Conservation (phyloP, 2,888 invertebrate genomes). For the Nymphalis urticae region DNA sequence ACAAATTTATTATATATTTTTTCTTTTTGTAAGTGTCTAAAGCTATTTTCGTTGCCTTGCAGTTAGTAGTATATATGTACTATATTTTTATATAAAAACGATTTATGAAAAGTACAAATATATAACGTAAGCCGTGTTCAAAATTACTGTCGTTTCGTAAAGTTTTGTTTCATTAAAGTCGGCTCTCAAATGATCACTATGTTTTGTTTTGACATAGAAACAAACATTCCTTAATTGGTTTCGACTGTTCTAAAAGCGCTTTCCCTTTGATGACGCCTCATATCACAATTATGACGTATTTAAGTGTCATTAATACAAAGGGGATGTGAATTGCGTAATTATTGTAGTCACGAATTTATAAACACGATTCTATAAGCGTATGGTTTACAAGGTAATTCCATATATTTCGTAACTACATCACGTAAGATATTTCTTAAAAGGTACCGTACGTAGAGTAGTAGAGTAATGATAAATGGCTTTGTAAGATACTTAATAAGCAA, state of each 20-base stretch:
- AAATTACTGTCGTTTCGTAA: too few species aligned
- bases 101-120: too few species aligned
- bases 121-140: too few species aligned
- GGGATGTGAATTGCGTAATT: conserved; percentile 16
- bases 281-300: conserved; percentile 13
- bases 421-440: conserved; percentile 44
- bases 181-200: conserved; percentile 3
- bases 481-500: too few species aligned
- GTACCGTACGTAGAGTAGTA: conserved; percentile 3
- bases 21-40: too few species aligned
- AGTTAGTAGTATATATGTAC: too few species aligned
- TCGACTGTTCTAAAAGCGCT: not conserved
- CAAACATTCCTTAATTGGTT: not conserved
- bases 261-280: conserved; percentile 1
- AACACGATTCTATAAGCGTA: conserved; percentile 32
- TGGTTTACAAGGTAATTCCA: conserved; percentile 31
- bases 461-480: not conserved
- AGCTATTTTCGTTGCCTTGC: too few species aligned
- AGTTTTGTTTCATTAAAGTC: too few species aligned
- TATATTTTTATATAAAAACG: too few species aligned
- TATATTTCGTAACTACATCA: conserved; percentile 45
- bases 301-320: conserved; percentile 10
- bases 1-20: too few species aligned
- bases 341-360: conserved; percentile 27
- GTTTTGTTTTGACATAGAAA: conserved; percentile 1